These are phyloP conservation scores for Cryptocheilus praepositus DNA, from an alignment of 2,888 invertebrate species.

Conservation along the genomic window DNA sequence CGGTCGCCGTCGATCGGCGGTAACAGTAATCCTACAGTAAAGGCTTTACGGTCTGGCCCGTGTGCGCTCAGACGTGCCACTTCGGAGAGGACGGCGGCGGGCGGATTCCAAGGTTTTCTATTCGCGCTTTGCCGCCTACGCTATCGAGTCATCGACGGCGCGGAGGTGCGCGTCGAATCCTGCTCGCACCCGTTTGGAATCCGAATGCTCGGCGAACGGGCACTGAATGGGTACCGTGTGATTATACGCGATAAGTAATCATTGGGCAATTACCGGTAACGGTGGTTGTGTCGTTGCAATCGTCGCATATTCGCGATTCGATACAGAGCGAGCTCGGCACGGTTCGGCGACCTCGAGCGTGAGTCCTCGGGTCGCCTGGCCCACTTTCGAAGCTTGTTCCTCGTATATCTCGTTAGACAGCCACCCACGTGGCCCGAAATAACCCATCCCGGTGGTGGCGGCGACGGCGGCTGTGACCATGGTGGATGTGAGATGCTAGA, in stretches of 20 bases:
- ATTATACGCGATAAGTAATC: constrained; percentile 8
- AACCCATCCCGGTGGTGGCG: constrained; percentile 35
- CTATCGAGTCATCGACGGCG: not conserved
- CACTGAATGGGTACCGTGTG: not conserved
- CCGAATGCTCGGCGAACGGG: too few species aligned
- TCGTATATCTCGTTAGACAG: constrained; percentile 54
- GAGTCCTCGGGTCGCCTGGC: constrained; percentile 43
- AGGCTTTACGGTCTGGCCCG: constrained; percentile 40
- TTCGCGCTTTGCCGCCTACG: constrained; percentile 6
- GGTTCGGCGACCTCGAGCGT: constrained; percentile 26
- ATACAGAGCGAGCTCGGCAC: constrained; percentile 24
- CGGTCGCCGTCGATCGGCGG: constrained; percentile 39
- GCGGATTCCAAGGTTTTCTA: constrained; percentile 8
- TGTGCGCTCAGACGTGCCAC: constrained; percentile 5
- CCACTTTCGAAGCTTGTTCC: constrained; percentile 50
- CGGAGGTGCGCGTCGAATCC: too few species aligned
- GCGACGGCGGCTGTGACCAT: constrained; percentile 7
- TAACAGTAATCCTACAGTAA: constrained; percentile 60
- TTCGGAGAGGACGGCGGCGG: not conserved
- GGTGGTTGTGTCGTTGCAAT: constrained; percentile 26
- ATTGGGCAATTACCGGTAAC: constrained; percentile 27
- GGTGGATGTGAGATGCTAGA: constrained; percentile 28
- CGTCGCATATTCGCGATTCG: constrained; percentile 34
- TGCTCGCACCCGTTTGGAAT: too few species aligned
- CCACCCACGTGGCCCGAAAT: constrained; percentile 57